phyloP scores from a whole-genome alignment of 2,113 vertebrate species.

The Gnathonemus longibarbis region DNA sequence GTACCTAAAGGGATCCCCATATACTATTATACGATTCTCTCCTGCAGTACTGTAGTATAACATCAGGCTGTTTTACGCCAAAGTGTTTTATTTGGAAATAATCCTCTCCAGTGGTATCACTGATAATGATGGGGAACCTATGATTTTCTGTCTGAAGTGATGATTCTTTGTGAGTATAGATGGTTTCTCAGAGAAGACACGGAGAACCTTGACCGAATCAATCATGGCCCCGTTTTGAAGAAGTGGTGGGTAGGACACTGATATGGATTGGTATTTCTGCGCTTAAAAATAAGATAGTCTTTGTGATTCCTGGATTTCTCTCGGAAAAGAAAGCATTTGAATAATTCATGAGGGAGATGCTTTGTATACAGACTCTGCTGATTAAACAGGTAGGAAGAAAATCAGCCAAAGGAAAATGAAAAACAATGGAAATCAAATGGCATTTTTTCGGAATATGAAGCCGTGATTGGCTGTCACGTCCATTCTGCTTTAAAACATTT shows the following conservation, averaged over 20 bases:
- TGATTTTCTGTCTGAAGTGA: slow-evolving; percentile 1
- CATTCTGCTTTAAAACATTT: neutral
- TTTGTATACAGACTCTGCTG: slow-evolving; percentile 50
- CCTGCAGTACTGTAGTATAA: neutral
- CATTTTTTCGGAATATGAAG: neutral
- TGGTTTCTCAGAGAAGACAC: neutral
- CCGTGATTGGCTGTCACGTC: neutral
- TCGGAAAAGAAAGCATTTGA: slow-evolving; percentile 47
- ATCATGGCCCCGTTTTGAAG: slow-evolving; percentile 2
- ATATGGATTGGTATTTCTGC: slow-evolving; percentile 14
- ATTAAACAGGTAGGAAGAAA: slow-evolving; percentile 38
- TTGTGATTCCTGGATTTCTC: slow-evolving; percentile 50
- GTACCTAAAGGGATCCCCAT: neutral
- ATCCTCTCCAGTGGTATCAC: neutral
- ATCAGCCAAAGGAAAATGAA: slow-evolving; percentile 27
- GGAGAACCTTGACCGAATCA: slow-evolving; percentile 11
- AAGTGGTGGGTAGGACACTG: slow-evolving; percentile 27
- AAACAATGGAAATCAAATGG: slow-evolving; percentile 26
- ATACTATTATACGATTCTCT: neutral
- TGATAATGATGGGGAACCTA: neutral
- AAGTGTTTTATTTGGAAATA: neutral
- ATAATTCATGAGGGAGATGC: slow-evolving; percentile 54
- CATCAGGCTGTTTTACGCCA: neutral
- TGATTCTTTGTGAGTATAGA: neutral
- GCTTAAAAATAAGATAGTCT: slow-evolving; percentile 43